Conservation (phyloP, 1,140 invertebrate genomes). For the Odontomachus brunneus region DNA sequence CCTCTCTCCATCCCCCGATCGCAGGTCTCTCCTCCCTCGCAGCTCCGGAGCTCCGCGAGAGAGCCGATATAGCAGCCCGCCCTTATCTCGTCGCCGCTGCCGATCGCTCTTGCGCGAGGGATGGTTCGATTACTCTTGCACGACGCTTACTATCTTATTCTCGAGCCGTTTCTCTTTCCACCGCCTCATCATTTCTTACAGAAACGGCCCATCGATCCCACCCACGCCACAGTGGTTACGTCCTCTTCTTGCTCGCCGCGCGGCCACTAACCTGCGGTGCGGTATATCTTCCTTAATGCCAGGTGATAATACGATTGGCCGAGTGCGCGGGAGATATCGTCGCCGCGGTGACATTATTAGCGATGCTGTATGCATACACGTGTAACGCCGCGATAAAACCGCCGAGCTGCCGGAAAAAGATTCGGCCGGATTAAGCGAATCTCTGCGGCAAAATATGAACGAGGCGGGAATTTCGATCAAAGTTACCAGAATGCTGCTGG, state of each 20-base stretch:
- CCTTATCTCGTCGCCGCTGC: constrained; percentile 76
- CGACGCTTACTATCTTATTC: constrained; percentile 76
- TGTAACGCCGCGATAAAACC: constrained; percentile 50
- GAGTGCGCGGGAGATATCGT: constrained; percentile 49
- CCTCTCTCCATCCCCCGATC: constrained; percentile 25
- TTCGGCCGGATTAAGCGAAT: too few relatives aligned
- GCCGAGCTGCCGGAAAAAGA: constrained; percentile 13
- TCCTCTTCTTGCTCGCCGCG: constrained; percentile 39
- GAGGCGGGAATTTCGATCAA: too few relatives aligned
- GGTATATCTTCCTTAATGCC: constrained; percentile 58
- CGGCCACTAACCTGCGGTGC: constrained; percentile 24
- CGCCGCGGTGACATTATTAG: constrained; percentile 52
- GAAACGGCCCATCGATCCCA: constrained; percentile 64
- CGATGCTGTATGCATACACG: constrained; percentile 55
- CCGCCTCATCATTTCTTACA: constrained; percentile 70
- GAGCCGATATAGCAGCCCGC: constrained; percentile 70
- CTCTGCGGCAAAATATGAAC: too few relatives aligned
- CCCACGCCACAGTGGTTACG: constrained; percentile 31
- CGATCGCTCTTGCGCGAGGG: constrained; percentile 65
- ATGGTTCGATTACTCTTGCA: constrained; percentile 77
- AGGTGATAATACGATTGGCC: constrained; percentile 57
- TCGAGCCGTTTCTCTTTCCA: constrained; percentile 61
- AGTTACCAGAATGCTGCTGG: too few relatives aligned
- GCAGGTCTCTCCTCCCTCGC: constrained; percentile 15
- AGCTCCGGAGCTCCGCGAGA: background rate